Evolutionary conservation across 2,888 invertebrate species (phyloP).

Genomic region (Platerodrilus igneus): DNA sequence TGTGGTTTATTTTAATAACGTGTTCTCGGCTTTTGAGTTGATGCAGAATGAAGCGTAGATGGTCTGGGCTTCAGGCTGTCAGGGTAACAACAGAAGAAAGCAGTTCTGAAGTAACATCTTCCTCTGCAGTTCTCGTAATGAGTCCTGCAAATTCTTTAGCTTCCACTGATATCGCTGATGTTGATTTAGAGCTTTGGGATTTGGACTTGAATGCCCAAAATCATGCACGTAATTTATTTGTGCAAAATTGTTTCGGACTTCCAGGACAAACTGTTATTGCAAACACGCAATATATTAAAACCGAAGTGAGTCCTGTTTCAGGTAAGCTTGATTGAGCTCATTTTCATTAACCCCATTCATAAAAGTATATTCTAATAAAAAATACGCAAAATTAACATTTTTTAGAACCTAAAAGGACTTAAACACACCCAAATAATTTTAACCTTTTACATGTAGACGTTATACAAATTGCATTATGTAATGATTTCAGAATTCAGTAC

Average conservation of each 20-base stretch:
- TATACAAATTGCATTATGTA: no score
- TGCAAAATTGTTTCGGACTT: conserved; percentile 43
- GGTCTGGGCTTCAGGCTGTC: conserved; percentile 64
- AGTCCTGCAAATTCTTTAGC: conserved; percentile 69
- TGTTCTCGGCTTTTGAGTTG: conserved; percentile 8
- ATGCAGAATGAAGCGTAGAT: conserved; percentile 65
- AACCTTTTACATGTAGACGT: no score
- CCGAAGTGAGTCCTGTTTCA: conserved; percentile 38
- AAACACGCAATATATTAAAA: conserved; percentile 20
- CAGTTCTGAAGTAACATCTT: conserved; percentile 71
- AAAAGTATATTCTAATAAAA: no score
- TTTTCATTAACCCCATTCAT: no score
- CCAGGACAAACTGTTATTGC: conserved; percentile 43
- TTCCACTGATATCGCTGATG: conserved; percentile 70
- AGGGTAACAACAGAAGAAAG: conserved; percentile 67
- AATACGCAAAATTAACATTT: no score
- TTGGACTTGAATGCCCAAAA: conserved; percentile 54
- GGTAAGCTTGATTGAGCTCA: conserved; percentile 35
- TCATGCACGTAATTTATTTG: conserved; percentile 36
- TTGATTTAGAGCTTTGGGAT: conserved; percentile 80
- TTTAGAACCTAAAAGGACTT: no score
- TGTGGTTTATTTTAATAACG: conserved; percentile 10
- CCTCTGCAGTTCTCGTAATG: conserved; percentile 68
- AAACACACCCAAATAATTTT: no score
- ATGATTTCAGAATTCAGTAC: no score